Percentiles rank a stretch among this genome's conserved stretches.
Evolutionary conservation across 2,113 vertebrate species (phyloP).

Genomic region (Melanocharis versteri): DNA sequence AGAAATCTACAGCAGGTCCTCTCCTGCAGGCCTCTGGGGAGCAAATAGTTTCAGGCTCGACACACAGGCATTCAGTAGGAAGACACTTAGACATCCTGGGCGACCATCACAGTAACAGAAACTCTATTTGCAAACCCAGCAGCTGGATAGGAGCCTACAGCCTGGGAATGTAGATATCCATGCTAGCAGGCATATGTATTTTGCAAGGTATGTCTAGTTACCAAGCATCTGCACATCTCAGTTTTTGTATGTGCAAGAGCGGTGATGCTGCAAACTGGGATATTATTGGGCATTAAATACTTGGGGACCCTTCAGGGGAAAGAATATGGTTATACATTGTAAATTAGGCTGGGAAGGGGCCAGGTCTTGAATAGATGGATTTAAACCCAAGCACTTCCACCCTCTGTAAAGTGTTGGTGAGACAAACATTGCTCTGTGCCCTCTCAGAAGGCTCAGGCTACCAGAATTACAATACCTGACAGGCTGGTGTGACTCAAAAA

Average conservation of each 20-base stretch:
- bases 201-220: neutral
- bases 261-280: neutral
- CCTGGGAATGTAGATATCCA: neutral
- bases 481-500: neutral
- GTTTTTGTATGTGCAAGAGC: neutral
- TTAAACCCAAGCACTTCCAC: neutral
- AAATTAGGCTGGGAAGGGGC: neutral
- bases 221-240: neutral
- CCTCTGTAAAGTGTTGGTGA: neutral
- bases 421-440: neutral
- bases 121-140: neutral
- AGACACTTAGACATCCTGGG: neutral
- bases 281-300: neutral
- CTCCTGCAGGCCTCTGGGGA: neutral
- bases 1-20: neutral
- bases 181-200: neutral
- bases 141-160: neutral
- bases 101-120: neutral
- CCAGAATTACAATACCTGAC: neutral
- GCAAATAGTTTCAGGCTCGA: neutral
- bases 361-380: neutral
- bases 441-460: neutral
- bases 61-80: neutral
- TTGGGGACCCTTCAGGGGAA: neutral
- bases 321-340: neutral